These are phyloP conservation scores for Asteroscopus sphinx DNA, from an alignment of 2,888 invertebrate species.

Conservation along the genomic window DNA sequence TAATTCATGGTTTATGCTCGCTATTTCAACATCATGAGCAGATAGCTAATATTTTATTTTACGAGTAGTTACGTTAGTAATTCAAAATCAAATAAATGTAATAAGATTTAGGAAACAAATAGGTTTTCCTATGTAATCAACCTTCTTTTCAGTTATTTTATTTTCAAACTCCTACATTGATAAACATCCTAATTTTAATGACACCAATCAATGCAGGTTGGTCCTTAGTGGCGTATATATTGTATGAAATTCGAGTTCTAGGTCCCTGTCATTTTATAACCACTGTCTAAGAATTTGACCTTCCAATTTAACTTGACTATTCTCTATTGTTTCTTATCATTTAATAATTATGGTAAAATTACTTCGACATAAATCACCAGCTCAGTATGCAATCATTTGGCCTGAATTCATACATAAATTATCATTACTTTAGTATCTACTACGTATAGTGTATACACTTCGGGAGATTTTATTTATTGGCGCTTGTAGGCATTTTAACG, in stretches of 20 bases:
- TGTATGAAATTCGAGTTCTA: too few relatives aligned
- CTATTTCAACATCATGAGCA: not conserved
- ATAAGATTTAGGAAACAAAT: too few relatives aligned
- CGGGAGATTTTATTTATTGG: constrained; percentile 14
- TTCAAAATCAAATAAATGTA: not conserved
- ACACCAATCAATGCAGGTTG: too few relatives aligned
- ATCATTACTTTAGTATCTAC: constrained; percentile 44
- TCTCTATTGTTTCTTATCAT: constrained; percentile 10
- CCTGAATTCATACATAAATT: constrained; percentile 60
- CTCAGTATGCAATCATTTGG: constrained; percentile 36
- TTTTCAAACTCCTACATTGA: too few relatives aligned
- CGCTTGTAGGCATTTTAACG: not conserved
- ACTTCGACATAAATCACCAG: constrained; percentile 16
- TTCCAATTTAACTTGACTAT: too few relatives aligned
- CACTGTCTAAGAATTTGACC: too few relatives aligned
- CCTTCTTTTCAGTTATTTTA: too few relatives aligned
- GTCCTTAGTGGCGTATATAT: too few relatives aligned
- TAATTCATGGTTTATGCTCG: constrained; percentile 13
- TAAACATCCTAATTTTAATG: too few relatives aligned
- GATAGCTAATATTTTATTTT: too few relatives aligned
- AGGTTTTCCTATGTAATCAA: too few relatives aligned
- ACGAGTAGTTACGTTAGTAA: not conserved
- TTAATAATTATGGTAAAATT: constrained; percentile 29
- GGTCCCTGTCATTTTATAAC: too few relatives aligned
- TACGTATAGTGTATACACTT: constrained; percentile 11